These are phyloP conservation scores for Spatulosminthurus flaviceps DNA, from an alignment of 2,888 invertebrate genomes.

Conservation along the genomic window DNA sequence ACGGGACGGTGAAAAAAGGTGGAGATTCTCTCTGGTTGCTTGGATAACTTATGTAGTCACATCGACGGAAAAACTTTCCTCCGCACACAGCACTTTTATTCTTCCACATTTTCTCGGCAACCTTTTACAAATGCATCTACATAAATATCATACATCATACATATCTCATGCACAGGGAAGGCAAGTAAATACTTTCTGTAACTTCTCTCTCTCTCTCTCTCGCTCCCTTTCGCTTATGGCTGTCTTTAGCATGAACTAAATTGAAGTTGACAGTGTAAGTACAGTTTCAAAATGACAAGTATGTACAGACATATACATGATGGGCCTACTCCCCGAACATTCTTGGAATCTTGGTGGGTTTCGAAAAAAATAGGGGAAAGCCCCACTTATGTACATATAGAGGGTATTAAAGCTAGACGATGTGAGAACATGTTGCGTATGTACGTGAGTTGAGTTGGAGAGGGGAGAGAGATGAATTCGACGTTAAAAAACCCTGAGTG, in stretches of 20 bases:
- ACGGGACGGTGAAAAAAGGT: background rate
- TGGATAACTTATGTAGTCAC: conserved; percentile 8
- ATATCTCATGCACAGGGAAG: no score
- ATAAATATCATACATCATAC: no score
- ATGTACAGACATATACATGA: background rate
- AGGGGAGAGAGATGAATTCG: no score
- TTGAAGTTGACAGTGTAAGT: background rate
- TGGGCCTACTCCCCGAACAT: background rate
- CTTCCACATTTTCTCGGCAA: no score
- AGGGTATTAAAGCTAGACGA: no score
- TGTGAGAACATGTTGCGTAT: no score
- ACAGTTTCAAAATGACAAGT: background rate
- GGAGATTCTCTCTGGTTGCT: conserved; percentile 10
- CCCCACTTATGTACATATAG: background rate
- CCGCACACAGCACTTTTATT: conserved; percentile 11
- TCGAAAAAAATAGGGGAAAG: background rate
- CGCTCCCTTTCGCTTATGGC: background rate
- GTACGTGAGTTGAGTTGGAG: no score
- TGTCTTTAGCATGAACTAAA: background rate
- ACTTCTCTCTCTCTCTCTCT: background rate
- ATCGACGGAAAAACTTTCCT: conserved; percentile 9
- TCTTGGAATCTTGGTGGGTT: background rate
- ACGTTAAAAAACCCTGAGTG: no score
- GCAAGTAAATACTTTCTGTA: no score
- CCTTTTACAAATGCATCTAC: background rate